A percentile compares a stretch with the other conserved stretches of the same genome.
Evolutionary conservation across 2,888 invertebrate species (phyloP).

Genomic region (Acleris holmiana): DNA sequence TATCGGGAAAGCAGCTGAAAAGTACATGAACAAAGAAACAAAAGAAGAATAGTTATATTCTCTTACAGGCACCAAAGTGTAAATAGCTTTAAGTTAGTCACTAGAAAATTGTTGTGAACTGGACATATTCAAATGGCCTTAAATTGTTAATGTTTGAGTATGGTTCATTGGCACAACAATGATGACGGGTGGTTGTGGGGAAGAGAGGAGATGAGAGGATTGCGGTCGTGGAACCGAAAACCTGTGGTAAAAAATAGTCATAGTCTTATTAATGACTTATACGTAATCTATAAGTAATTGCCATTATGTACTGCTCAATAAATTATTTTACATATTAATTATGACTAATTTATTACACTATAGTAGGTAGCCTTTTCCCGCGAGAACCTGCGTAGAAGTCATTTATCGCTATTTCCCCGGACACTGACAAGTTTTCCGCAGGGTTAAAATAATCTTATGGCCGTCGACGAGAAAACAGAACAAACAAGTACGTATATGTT

Average conservation of each 20-base stretch:
- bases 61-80: slow-evolving; percentile 32
- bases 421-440: no score
- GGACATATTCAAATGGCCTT: slow-evolving; percentile 67
- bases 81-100: slow-evolving; percentile 26
- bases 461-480: no score
- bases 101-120: slow-evolving; percentile 67
- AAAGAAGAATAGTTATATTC: slow-evolving; percentile 37
- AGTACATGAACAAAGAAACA: slow-evolving; percentile 60
- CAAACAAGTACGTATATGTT: no score
- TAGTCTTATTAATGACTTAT: background rate
- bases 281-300: background rate
- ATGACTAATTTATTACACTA: slow-evolving; percentile 1
- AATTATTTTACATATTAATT: background rate
- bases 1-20: slow-evolving; percentile 69
- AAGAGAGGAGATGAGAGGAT: background rate
- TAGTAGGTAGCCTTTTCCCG: no score
- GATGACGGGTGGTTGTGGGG: background rate
- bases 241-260: background rate
- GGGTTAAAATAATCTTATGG: no score
- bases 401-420: no score
- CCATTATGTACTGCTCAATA: slow-evolving; percentile 27
- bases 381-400: no score
- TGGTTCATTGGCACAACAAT: slow-evolving; percentile 76
- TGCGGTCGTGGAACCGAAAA: background rate
- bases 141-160: slow-evolving; percentile 55